These are phyloP conservation scores for Papilio dardanus DNA, from an alignment of 1,140 invertebrate genomes.

Conservation along the genomic window DNA sequence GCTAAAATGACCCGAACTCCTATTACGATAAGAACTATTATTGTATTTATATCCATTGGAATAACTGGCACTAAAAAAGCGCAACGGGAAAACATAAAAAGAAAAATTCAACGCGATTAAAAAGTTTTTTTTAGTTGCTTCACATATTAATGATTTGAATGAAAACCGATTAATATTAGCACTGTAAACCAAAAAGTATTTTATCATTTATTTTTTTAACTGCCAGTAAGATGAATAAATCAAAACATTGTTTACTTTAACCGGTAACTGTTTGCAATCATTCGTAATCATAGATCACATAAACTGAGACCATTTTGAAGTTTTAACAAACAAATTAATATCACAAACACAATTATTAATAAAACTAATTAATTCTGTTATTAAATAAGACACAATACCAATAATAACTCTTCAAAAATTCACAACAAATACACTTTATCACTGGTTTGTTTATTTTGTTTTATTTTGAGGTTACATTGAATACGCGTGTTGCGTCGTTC, in stretches of 20 bases:
- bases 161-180: background rate
- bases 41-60: background rate
- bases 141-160: background rate
- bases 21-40: background rate
- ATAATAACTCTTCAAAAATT: background rate
- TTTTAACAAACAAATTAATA: background rate
- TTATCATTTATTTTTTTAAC: background rate
- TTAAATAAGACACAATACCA: background rate
- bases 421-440: conserved; percentile 35
- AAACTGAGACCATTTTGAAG: background rate
- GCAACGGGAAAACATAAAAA: background rate
- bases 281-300: background rate
- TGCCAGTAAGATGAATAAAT: background rate
- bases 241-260: too few species aligned
- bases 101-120: background rate
- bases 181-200: background rate
- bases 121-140: too few species aligned
- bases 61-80: background rate
- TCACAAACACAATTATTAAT: background rate
- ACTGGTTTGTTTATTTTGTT: conserved; percentile 39
- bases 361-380: background rate
- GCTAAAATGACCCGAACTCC: background rate
- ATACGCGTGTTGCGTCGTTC: background rate
- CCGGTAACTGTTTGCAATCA: background rate
- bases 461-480: conserved; percentile 25